Evolutionary conservation across 2,888 invertebrate species (phyloP).

Genomic region (Slavum lentiscoides): DNA sequence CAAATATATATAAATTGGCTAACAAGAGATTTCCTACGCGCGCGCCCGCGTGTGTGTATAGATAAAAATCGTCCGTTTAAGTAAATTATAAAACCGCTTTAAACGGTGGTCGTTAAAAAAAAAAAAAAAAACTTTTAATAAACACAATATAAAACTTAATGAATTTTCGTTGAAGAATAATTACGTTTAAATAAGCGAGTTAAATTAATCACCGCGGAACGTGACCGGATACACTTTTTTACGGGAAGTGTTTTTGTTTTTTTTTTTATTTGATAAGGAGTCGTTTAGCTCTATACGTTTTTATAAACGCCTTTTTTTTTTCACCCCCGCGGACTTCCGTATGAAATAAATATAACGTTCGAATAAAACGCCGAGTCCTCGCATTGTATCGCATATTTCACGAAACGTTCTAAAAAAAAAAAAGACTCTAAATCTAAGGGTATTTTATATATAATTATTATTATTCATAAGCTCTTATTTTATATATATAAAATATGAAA

Average conservation of each 20-base stretch:
- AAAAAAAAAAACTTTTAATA: slow-evolving; percentile 38
- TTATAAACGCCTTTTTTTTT: not conserved
- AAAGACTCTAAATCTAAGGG: no score
- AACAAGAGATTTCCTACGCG: not conserved
- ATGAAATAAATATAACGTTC: not conserved
- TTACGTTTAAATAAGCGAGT: not conserved
- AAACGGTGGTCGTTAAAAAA: slow-evolving; percentile 7
- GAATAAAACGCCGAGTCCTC: not conserved
- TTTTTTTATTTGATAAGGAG: not conserved
- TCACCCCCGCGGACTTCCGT: no score
- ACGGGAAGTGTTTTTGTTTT: not conserved
- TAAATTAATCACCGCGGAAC: slow-evolving; percentile 12
- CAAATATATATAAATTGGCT: no score
- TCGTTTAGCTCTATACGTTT: not conserved
- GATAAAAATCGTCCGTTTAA: slow-evolving; percentile 28
- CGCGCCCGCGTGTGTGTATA: not conserved
- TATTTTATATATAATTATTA: no score
- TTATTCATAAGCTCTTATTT: no score
- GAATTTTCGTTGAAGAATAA: not conserved
- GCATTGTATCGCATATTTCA: not conserved
- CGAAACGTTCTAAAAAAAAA: not conserved
- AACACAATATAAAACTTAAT: not conserved
- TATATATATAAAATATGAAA: no score
- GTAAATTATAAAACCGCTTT: slow-evolving; percentile 23
- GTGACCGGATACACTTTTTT: slow-evolving; percentile 10